Percentiles rank a stretch among this genome's conserved stretches.
phyloP scores from a whole-genome alignment of 2,113 vertebrate species.

The Copsychus sechellarum region DNA sequence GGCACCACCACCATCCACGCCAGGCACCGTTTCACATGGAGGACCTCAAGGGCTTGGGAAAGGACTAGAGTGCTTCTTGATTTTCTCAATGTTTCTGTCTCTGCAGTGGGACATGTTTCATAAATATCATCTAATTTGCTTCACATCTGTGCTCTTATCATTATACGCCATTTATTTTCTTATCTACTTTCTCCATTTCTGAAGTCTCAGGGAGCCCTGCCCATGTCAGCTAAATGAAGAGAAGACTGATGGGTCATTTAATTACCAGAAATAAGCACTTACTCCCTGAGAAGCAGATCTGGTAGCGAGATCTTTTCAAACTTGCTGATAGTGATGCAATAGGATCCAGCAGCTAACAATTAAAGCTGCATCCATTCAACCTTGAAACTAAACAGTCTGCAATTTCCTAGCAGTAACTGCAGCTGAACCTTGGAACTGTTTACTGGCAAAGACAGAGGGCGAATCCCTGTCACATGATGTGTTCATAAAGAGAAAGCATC shows the following conservation, averaged over 20 bases:
- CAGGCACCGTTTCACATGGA: not conserved
- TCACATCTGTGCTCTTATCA: not conserved
- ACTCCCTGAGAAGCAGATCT: not conserved
- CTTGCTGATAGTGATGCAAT: slow-evolving; percentile 48
- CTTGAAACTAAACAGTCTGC: slow-evolving; percentile 36
- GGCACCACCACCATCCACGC: not conserved
- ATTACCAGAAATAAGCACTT: slow-evolving; percentile 25
- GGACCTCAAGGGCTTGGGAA: not conserved
- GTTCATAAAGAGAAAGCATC: not conserved
- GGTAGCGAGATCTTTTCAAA: slow-evolving; percentile 10
- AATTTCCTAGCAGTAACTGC: slow-evolving; percentile 23
- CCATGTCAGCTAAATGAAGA: not conserved
- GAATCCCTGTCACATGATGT: not conserved
- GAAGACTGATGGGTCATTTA: not conserved
- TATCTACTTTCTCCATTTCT: not conserved
- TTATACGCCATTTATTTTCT: not conserved
- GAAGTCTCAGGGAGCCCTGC: not conserved
- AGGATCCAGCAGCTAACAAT: slow-evolving; percentile 39
- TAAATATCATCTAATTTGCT: not conserved
- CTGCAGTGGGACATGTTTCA: not conserved
- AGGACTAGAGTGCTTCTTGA: not conserved
- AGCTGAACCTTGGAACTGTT: not conserved
- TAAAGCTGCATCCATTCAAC: slow-evolving; percentile 35
- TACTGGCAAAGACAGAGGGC: not conserved
- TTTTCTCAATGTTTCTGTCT: not conserved